Percentiles rank a stretch among this genome's conserved stretches.
These are phyloP conservation scores for Malurus elegans DNA, from an alignment of 2,113 vertebrate genomes.

Conservation along the genomic window DNA sequence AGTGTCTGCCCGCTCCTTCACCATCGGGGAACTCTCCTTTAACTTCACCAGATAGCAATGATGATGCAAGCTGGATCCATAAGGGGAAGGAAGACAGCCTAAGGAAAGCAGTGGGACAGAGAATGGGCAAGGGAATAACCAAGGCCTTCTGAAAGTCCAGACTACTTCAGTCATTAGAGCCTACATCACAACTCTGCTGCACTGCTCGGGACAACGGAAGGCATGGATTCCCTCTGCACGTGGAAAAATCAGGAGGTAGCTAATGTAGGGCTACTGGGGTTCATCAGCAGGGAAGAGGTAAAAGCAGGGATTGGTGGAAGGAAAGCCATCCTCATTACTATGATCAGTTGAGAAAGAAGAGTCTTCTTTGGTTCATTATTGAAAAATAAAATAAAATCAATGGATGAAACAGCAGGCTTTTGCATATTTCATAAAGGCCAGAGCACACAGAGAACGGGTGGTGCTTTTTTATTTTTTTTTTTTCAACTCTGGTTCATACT, in stretches of 20 bases:
- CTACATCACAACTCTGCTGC: neutral
- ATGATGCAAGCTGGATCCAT: neutral
- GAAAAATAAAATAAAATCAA: neutral
- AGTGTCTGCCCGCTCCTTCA: neutral
- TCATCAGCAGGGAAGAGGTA: conserved; percentile 22
- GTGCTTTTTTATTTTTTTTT: neutral
- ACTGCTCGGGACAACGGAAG: neutral
- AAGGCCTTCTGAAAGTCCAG: neutral
- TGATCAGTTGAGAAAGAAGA: conserved; percentile 26
- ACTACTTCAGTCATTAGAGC: neutral
- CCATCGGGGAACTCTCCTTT: neutral
- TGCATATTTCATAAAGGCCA: conserved; percentile 42
- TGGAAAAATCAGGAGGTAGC: neutral
- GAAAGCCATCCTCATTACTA: conserved; percentile 47
- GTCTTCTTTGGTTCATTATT: neutral
- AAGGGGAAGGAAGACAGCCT: neutral
- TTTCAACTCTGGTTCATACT: neutral
- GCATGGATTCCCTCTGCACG: neutral
- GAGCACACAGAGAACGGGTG: neutral
- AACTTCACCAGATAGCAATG: conserved; percentile 20
- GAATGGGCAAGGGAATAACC: neutral
- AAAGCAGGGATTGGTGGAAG: conserved; percentile 20
- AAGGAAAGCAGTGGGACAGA: conserved; percentile 15
- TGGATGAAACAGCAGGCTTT: conserved; percentile 9
- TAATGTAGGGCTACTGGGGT: neutral